Conservation (phyloP, 1,140 invertebrate genomes). For the Leucophenga varia region DNA sequence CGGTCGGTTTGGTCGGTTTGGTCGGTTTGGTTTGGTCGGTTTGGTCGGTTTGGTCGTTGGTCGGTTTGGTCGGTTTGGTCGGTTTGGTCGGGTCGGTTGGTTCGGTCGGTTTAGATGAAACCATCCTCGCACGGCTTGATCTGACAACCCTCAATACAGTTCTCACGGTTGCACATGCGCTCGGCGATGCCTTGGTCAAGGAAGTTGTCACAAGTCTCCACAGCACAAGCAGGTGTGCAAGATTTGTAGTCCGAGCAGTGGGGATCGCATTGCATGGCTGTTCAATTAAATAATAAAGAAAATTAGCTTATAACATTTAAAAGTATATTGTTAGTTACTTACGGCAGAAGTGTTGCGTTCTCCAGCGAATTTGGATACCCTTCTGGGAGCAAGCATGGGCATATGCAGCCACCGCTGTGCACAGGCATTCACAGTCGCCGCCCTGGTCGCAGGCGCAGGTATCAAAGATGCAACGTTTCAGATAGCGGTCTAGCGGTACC, state of each 20-base stretch:
- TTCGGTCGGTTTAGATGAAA: too few species aligned
- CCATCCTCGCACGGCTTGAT: conserved; percentile 70
- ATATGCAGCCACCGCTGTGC: conserved; percentile 83
- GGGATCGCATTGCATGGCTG: conserved; percentile 85
- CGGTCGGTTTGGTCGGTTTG: too few species aligned
- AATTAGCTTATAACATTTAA: not conserved
- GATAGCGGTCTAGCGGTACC: conserved; percentile 69
- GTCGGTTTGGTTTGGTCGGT: too few species aligned
- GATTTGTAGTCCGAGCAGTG: conserved; percentile 75
- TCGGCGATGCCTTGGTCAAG: conserved; percentile 62
- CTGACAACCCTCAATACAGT: conserved; percentile 71
- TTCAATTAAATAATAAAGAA: not conserved
- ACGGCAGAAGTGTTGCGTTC: conserved; percentile 80
- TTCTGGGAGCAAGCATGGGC: conserved; percentile 76
- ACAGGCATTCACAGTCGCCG: conserved; percentile 87
- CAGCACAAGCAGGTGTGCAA: conserved; percentile 78
- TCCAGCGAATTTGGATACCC: conserved; percentile 76
- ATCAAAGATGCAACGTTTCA: conserved; percentile 75
- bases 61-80: too few species aligned
- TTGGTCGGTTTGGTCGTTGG: too few species aligned
- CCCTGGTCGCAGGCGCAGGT: conserved; percentile 86
- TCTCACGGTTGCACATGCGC: conserved; percentile 69
- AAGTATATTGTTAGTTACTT: conserved; percentile 56
- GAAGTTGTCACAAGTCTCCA: conserved; percentile 82
- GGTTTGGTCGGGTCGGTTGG: too few species aligned